Evolutionary conservation across 1,140 invertebrate species (phyloP).

Genomic region (Diplogasteroides magnus): DNA sequence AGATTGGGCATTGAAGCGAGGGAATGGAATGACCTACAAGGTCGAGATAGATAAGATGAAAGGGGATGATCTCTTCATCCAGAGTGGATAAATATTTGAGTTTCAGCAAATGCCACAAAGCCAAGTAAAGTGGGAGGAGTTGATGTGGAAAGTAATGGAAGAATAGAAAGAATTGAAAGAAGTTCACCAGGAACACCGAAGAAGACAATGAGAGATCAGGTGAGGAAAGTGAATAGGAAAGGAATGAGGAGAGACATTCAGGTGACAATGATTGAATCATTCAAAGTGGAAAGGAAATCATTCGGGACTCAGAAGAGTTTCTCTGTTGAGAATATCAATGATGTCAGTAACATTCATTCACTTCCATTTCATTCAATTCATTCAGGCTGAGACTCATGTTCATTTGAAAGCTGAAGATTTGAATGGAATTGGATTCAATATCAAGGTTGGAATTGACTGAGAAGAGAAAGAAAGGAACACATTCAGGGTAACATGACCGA

Average conservation of each 20-base stretch:
- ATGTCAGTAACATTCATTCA: neutral
- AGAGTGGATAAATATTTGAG: neutral
- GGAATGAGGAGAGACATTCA: conserved; percentile 11
- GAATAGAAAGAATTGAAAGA: neutral
- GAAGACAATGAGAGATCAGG: conserved; percentile 15
- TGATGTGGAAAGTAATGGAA: conserved; percentile 21
- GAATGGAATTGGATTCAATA: conserved; percentile 81
- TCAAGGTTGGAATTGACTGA: conserved; percentile 1
- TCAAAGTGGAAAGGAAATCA: conserved; percentile 13
- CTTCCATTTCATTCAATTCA: no score
- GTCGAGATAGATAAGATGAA: neutral
- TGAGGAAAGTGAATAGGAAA: neutral
- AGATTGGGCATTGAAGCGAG: neutral
- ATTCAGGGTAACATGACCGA: conserved; percentile 78
- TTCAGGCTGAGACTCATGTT: conserved; percentile 24
- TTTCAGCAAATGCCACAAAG: conserved; percentile 1
- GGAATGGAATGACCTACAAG: conserved; percentile 1
- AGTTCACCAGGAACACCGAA: conserved; percentile 3
- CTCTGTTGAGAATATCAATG: conserved; percentile 25
- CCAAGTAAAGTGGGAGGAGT: conserved; percentile 12
- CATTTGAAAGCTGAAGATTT: conserved; percentile 66
- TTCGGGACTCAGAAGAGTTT: conserved; percentile 27
- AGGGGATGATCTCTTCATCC: neutral
- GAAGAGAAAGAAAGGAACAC: neutral
- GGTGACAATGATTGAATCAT: conserved; percentile 30